These are phyloP conservation scores for Hippopotamyrus pictus DNA, from an alignment of 2,797 vertebrate genomes.

Conservation along the genomic window DNA sequence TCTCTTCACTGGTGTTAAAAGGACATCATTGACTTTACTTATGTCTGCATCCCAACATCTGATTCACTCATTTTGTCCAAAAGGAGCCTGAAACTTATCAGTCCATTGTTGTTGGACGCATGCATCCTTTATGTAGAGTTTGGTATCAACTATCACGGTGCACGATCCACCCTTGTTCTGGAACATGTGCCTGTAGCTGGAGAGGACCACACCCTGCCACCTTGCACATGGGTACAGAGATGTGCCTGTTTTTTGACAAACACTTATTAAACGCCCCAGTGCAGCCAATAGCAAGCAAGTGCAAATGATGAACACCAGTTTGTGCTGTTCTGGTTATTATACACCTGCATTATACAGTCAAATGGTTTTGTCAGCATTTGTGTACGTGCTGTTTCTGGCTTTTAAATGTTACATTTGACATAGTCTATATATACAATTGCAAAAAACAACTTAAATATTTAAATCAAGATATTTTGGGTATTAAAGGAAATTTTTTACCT, in stretches of 20 bases:
- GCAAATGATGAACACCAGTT: neutral
- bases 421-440: neutral
- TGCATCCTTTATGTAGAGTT: neutral
- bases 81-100: neutral
- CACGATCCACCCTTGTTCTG: neutral
- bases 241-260: neutral
- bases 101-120: neutral
- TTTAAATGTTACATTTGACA: neutral
- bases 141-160: neutral
- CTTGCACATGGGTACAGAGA: neutral
- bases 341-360: neutral
- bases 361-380: neutral
- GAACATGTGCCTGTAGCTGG: neutral
- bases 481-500: neutral
- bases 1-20: neutral
- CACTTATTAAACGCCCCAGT: neutral
- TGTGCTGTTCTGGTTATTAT: neutral
- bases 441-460: neutral
- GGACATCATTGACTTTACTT: neutral
- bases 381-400: neutral
- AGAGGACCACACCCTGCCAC: neutral
- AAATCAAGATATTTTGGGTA: neutral
- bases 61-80: neutral
- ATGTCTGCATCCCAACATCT: neutral
- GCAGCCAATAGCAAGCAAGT: neutral